Base-by-base conservation (phyloP, 1,140 invertebrate species). In the Uloborus diversus region DNA sequence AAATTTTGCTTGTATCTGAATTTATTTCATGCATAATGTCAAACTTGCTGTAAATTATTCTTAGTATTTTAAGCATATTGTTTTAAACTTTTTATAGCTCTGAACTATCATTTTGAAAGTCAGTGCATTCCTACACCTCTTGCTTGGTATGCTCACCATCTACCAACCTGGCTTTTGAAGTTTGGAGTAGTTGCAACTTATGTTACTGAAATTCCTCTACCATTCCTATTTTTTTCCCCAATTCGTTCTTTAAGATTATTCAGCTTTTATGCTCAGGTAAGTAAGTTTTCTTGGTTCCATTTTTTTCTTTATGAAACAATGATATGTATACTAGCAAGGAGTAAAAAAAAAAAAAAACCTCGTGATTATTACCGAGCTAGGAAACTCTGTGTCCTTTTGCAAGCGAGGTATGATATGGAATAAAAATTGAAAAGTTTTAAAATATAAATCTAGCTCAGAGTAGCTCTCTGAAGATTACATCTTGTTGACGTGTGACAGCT, bases 141-240 rank as follows among this genome's bases (percentile, higher is more conserved):
- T 17, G 90, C 92, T 4, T 93, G 91, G 90, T 92, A 90, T 82
- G 87, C 88, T n/a, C 91, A 93, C 85, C 88, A 92, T 83, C 85
- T 93, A 14, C 92, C 92, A 35, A 65, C 81, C 0, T 92, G 92
- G 92, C 89, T 92, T 78, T 88, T 94, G 11, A 90, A 90, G 82
- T 84, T 94, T 0, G 87, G 87, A 28, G 90, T 90, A 9, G 91
- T 92, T 23, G 85, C 85, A 25, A 89, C 90, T 0, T 91, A 90
- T 85, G 86, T 93, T 32, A 88, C 91, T 76, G 93, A 95, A 87
- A 89, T 94, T 49, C 85, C 88, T 4, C 83, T 94, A 73, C 92
- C 93, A 51, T 90, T 93, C 80, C 87, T 94, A n/a, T 95, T 94
- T 85, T 94, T 95, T 85, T 89, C 91, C 49, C 93, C 93, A 5